These are phyloP conservation scores for Opisthocomus hoazin DNA, from an alignment of 2,113 vertebrate species.

Conservation along the genomic window DNA sequence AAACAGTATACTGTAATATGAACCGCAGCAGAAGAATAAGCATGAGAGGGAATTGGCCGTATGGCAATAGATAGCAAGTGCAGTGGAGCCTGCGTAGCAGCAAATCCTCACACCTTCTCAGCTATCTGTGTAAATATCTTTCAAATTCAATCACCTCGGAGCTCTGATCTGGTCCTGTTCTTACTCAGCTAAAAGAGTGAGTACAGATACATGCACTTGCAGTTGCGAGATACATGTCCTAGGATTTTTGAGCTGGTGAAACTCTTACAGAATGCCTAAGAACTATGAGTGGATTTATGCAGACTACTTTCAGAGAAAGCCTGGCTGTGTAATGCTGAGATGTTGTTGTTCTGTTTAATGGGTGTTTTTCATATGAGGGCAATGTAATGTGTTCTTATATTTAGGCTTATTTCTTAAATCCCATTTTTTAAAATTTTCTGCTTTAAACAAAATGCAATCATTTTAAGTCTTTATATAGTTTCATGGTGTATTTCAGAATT, in stretches of 20 bases:
- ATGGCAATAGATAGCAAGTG: slow-evolving; percentile 34
- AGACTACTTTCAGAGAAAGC: background rate
- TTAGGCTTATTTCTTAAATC: background rate
- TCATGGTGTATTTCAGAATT: background rate
- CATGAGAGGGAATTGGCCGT: background rate
- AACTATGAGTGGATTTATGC: background rate
- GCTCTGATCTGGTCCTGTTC: background rate
- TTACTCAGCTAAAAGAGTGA: background rate
- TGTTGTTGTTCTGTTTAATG: background rate
- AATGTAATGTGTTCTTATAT: background rate
- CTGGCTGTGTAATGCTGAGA: background rate
- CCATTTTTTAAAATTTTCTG: background rate
- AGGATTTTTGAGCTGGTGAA: background rate
- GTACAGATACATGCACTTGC: background rate
- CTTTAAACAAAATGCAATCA: background rate
- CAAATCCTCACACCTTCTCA: background rate
- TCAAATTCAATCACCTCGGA: background rate
- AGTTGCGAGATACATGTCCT: background rate
- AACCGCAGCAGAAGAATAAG: slow-evolving; percentile 21
- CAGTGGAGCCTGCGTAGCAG: background rate
- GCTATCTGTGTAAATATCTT: background rate
- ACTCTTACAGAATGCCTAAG: background rate
- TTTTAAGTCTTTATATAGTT: background rate
- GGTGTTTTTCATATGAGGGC: background rate
- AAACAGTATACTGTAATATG: slow-evolving; percentile 38